A percentile compares a stretch with the other conserved stretches of the same genome.
phyloP scores from a whole-genome alignment of 1,140 invertebrate genomes.

The Manduca sexta region DNA sequence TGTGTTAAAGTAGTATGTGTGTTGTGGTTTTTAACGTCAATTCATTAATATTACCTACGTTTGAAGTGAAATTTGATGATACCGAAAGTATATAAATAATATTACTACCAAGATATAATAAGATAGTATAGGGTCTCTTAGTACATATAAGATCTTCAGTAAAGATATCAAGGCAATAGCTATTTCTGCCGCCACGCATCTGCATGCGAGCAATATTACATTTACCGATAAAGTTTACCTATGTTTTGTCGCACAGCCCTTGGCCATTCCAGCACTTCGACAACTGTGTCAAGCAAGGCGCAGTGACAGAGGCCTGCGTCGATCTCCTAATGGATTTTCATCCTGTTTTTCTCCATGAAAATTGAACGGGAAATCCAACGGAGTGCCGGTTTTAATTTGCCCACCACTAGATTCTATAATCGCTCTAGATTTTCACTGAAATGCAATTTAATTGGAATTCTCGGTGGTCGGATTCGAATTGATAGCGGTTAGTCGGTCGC shows the following conservation, averaged over 20 bases:
- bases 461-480: conserved; percentile 20
- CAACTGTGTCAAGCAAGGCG: conserved; percentile 14
- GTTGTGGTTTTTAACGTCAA: too few relatives aligned
- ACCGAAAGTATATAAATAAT: too few relatives aligned
- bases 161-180: too few relatives aligned
- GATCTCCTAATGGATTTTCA: conserved; percentile 60
- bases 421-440: conserved; percentile 56
- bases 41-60: too few relatives aligned
- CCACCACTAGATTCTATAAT: conserved; percentile 53
- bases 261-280: conserved; percentile 5
- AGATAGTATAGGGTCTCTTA: too few relatives aligned
- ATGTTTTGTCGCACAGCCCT: background rate
- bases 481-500: conserved; percentile 8
- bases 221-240: conserved; percentile 2
- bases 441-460: conserved; percentile 66
- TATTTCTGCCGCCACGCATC: too few relatives aligned
- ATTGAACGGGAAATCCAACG: conserved; percentile 58
- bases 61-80: too few relatives aligned
- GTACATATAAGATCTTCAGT: too few relatives aligned
- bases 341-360: conserved; percentile 41
- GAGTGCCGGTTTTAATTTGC: conserved; percentile 63
- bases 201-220: too few relatives aligned
- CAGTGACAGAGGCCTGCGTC: conserved; percentile 30
- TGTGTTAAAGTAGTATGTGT: too few relatives aligned
- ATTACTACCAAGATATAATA: too few relatives aligned